Percentiles rank a stretch among this genome's conserved stretches.
Evolutionary conservation across 1,140 invertebrate species (phyloP).

Genomic region (Ooceraea biroi): DNA sequence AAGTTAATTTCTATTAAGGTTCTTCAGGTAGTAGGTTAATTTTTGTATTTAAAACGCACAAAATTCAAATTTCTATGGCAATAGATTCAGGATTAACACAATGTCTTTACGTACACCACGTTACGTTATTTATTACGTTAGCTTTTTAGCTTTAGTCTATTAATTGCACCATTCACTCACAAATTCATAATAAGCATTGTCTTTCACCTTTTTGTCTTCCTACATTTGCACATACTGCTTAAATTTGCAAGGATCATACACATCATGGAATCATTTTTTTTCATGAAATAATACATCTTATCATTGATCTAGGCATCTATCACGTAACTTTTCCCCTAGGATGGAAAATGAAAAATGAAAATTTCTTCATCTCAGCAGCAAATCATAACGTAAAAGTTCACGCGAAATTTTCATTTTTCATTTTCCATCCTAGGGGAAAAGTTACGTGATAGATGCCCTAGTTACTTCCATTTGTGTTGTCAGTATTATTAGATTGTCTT

Average conservation of each 20-base stretch:
- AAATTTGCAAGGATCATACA: conserved; percentile 33
- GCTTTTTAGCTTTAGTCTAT: conserved; percentile 80
- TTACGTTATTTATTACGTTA: conserved; percentile 84
- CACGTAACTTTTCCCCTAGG: too few relatives aligned
- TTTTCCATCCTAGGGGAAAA: too few relatives aligned
- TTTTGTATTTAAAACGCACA: conserved; percentile 81
- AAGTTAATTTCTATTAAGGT: conserved; percentile 73
- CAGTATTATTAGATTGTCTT: background rate
- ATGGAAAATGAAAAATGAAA: too few relatives aligned
- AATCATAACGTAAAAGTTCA: too few relatives aligned
- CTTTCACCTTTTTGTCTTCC: conserved; percentile 60
- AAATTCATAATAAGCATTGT: conserved; percentile 80
- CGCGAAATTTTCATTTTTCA: too few relatives aligned
- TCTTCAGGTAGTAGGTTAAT: conserved; percentile 74
- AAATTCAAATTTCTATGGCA: conserved; percentile 81
- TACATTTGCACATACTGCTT: conserved; percentile 23
- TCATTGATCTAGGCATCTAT: background rate
- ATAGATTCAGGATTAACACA: conserved; percentile 77
- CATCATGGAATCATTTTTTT: conserved; percentile 73
- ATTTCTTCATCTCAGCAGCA: too few relatives aligned
- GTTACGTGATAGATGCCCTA: too few relatives aligned
- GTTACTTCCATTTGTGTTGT: too few relatives aligned
- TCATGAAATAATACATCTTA: conserved; percentile 57
- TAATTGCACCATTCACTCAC: conserved; percentile 80
- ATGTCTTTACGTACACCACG: conserved; percentile 80